A percentile compares a stretch with the other conserved stretches of the same genome.
phyloP scores from a whole-genome alignment of 2,113 vertebrate species.

The Calyptomena viridis region DNA sequence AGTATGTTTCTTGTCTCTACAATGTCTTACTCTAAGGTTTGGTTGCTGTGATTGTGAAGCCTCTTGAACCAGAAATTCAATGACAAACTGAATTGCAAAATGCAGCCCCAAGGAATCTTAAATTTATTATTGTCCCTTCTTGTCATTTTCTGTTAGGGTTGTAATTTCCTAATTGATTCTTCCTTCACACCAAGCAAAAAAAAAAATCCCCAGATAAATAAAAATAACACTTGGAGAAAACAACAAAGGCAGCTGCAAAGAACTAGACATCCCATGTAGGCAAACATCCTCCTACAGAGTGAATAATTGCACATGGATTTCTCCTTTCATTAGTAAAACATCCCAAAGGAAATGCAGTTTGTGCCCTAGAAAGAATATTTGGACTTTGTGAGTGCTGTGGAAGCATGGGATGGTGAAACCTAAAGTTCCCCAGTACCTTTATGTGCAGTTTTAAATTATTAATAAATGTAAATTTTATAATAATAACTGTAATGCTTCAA shows the following conservation, averaged over 20 bases:
- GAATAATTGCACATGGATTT: background rate
- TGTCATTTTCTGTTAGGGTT: background rate
- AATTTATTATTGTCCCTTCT: background rate
- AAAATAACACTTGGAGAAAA: background rate
- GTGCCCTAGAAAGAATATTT: too few relatives aligned
- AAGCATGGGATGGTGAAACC: too few relatives aligned
- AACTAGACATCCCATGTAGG: background rate
- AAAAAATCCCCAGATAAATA: background rate
- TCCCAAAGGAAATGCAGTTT: too few relatives aligned
- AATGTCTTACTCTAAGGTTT: background rate
- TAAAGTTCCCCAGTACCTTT: background rate
- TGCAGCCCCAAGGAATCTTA: background rate
- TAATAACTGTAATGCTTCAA: background rate
- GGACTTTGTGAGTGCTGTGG: too few relatives aligned
- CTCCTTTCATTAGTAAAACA: background rate
- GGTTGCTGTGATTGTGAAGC: background rate
- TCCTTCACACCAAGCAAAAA: background rate
- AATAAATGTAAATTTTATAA: background rate
- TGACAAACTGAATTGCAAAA: background rate
- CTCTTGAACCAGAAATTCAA: background rate
- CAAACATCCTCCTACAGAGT: background rate
- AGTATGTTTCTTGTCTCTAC: background rate
- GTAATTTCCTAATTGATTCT: conserved; percentile 3
- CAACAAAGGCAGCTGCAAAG: background rate
- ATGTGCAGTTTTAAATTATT: background rate